Base-by-base conservation (phyloP, 2,797 vertebrate genomes). In the Etheostoma nigrum region DNA sequence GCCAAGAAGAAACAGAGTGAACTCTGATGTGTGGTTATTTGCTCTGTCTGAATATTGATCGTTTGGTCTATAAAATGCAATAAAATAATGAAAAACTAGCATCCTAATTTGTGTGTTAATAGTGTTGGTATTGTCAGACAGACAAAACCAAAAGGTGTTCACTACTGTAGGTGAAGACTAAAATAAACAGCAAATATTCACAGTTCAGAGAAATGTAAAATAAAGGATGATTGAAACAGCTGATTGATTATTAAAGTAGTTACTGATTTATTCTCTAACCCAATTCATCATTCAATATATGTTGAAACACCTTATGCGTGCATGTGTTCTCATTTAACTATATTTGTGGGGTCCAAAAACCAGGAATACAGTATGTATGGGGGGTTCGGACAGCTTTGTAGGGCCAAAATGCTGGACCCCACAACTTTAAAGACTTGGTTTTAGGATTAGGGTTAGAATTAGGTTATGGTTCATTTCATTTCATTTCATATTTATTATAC, bases 221-320 rank as follows among this genome's bases (percentile, higher is more conserved):
- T 30, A 62, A 49, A 42, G 2, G 12, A n/a, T 40, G 1, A 52
- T 42, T 44, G 1, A 2, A 19, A 57, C 19, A 16, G 1, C 1
- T 19, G 5, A n/a, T 9, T 6, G 48, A 16, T 47, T 42, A 44
- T 42, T 19, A 8, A 53, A 52, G 18, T 53, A 51, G 23, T 49
- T 3, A n/a, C 21, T 48, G 9, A 33, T 49, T 27, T 0, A 42
- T 51, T 30, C 25, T 67, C 8, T n/a, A 18, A 72, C 15, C 1
- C 12, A 1, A 27, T n/a, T 7, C 49, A 45, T 58, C 33, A 36
- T 36, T 51, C 15, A 68, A 3, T 9, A 40, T 60, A 21, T 61
- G 62, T 42, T 48, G 33, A 67, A 61, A 54, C 47, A 25, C 21
- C 52, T 42, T 16, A 42, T 19, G 18, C 61, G 49, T 79, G 25